Evolutionary conservation across 1,140 invertebrate genomes (phyloP).

Genomic region (Habropoda laboriosa): DNA sequence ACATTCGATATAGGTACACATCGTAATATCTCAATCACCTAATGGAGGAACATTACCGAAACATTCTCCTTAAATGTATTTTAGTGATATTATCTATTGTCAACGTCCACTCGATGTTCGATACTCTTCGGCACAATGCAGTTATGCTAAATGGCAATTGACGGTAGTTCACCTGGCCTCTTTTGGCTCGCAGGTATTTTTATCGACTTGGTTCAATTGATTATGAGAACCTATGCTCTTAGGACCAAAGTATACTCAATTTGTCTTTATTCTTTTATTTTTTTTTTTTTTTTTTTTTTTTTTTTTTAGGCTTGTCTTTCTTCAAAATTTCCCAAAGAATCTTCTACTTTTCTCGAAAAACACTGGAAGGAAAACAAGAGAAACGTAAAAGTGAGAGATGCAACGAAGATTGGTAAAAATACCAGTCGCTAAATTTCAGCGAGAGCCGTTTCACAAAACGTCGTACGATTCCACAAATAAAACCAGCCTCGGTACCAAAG

Average conservation of each 20-base stretch:
- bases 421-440: background rate
- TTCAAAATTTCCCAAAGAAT: too few species aligned
- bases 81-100: background rate
- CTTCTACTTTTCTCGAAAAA: background rate
- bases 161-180: too few species aligned
- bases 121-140: too few species aligned
- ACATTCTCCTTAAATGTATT: too few species aligned
- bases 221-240: constrained; percentile 10
- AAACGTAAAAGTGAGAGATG: too few species aligned
- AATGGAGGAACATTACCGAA: too few species aligned
- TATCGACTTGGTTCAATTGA: background rate
- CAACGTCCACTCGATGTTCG: too few species aligned
- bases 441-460: background rate
- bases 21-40: background rate
- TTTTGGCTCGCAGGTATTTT: background rate
- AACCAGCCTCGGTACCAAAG: background rate
- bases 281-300: too few species aligned
- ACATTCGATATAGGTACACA: background rate
- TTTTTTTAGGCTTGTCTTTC: too few species aligned
- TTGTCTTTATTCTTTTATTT: too few species aligned
- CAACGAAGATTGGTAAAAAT: background rate
- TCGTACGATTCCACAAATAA: background rate
- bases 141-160: background rate
- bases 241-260: too few species aligned
- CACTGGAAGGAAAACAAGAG: too few species aligned